These are phyloP conservation scores for Drosophila varians DNA, from an alignment of 1,140 invertebrate species.

Conservation along the genomic window DNA sequence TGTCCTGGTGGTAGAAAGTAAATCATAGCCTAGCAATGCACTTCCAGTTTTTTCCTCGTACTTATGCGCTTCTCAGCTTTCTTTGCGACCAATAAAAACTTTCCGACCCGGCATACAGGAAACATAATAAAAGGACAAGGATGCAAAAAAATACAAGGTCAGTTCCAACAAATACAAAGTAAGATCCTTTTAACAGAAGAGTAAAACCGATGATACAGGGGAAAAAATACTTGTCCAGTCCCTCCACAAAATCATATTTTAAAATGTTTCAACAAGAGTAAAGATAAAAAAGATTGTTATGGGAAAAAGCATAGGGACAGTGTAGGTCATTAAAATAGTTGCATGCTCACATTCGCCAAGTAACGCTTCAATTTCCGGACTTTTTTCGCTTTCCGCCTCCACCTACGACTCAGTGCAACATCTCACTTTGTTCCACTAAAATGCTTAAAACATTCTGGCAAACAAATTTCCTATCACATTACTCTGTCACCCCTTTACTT, in stretches of 20 bases:
- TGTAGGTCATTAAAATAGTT: constrained; percentile 32
- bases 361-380: constrained; percentile 63
- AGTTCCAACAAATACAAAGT: constrained; percentile 54
- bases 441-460: constrained; percentile 20
- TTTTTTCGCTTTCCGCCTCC: constrained; percentile 1
- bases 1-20: constrained; percentile 59
- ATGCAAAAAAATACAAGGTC: constrained; percentile 6
- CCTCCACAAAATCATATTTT: no score
- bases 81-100: constrained; percentile 62
- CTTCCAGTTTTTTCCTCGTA: not conserved
- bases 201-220: not conserved
- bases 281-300: no score
- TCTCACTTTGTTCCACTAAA: constrained; percentile 10
- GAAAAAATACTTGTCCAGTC: no score
- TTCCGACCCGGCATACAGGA: constrained; percentile 73
- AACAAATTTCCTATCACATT: constrained; percentile 63
- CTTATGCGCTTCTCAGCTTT: not conserved
- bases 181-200: constrained; percentile 34
- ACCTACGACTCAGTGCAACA: not conserved
- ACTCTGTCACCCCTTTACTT: constrained; percentile 12
- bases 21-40: constrained; percentile 60
- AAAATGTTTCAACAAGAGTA: no score
- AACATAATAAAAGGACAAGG: constrained; percentile 10
- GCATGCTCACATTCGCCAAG: constrained; percentile 16
- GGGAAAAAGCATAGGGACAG: no score